Evolutionary conservation across 2,113 vertebrate genomes (phyloP).

Genomic region (Oreochromis spilurus): DNA sequence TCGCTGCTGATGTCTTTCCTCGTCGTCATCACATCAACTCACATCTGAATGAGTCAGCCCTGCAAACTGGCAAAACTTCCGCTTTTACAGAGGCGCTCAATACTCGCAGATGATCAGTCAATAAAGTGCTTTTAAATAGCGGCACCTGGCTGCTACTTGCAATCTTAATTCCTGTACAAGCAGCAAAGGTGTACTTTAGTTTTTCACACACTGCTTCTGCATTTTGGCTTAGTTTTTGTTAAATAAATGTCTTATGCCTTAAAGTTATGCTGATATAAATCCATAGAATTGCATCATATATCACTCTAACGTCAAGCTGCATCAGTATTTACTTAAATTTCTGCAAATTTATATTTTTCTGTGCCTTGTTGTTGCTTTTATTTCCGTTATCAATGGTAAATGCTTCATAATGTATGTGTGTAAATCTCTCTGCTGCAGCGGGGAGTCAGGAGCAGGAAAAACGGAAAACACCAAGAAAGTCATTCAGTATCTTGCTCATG

Average conservation of each 20-base stretch:
- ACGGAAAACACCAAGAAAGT: conserved; percentile 77
- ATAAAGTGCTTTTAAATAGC: not conserved
- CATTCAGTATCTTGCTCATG: conserved; percentile 73
- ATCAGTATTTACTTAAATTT: not conserved
- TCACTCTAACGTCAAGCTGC: not conserved
- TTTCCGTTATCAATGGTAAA: not conserved
- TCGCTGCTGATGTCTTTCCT: not conserved
- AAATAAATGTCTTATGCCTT: not conserved
- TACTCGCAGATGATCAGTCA: not conserved
- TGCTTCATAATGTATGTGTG: not conserved
- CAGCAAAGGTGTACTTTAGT: not conserved
- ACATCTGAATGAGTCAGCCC: not conserved
- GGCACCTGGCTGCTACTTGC: not conserved
- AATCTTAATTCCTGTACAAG: not conserved
- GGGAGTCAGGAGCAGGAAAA: conserved; percentile 76
- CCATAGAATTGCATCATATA: not conserved
- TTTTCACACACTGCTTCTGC: not conserved
- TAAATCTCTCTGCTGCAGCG: conserved; percentile 32
- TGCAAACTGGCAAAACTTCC: not conserved
- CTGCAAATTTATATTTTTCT: not conserved
- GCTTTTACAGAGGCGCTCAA: not conserved
- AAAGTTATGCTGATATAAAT: not conserved
- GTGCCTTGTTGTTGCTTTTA: not conserved
- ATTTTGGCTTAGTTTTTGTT: not conserved
- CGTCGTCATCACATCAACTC: not conserved